These are phyloP conservation scores for Falco novaeseelandiae DNA, from an alignment of 2,797 vertebrate species.

Conservation along the genomic window DNA sequence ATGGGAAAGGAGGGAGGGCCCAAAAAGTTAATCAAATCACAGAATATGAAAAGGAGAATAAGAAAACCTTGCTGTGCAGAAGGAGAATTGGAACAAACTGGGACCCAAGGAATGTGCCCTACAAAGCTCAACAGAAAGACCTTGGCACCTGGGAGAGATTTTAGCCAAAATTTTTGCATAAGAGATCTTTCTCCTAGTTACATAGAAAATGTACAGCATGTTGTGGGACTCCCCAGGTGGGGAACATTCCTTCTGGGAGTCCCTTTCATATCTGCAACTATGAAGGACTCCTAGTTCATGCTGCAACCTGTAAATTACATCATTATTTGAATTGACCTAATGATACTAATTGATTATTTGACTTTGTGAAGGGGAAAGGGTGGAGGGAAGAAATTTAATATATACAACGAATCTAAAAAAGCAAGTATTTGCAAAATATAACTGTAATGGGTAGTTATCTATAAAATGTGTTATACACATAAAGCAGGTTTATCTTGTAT, in stretches of 20 bases:
- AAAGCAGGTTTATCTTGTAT: not conserved
- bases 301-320: not conserved
- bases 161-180: not conserved
- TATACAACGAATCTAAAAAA: not conserved
- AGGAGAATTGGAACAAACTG: not conserved
- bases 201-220: not conserved
- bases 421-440: not conserved
- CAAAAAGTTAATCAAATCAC: not conserved
- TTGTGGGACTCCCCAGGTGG: not conserved
- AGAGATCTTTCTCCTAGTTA: not conserved
- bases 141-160: not conserved
- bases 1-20: not conserved
- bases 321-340: not conserved
- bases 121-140: not conserved
- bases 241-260: not conserved
- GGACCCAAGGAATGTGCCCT: not conserved
- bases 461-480: not conserved
- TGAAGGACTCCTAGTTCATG: not conserved
- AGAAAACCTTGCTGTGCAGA: not conserved
- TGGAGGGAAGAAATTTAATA: not conserved
- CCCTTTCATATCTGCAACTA: rapidly evolving
- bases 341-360: not conserved
- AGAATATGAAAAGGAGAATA: not conserved
- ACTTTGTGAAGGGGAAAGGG: not conserved
- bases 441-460: not conserved